phyloP scores from a whole-genome alignment of 2,113 vertebrate species.

The Platysteira castanea region DNA sequence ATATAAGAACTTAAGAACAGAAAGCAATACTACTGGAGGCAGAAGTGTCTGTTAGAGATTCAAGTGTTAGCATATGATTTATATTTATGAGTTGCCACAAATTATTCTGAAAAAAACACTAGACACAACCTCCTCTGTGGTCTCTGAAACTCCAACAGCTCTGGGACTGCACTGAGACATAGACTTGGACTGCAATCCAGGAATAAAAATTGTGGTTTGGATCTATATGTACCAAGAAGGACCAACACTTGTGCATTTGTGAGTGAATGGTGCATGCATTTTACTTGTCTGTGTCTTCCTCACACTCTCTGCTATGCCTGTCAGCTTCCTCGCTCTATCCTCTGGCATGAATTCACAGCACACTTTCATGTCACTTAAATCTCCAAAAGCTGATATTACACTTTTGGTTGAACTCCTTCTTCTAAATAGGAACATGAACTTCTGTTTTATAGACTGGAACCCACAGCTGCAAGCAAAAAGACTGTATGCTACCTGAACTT shows the following conservation, averaged over 20 bases:
- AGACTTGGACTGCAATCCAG: background rate
- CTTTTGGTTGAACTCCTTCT: background rate
- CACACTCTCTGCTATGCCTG: background rate
- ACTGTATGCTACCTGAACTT: background rate
- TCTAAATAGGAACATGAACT: background rate
- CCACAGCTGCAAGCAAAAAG: background rate
- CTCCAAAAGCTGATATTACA: background rate
- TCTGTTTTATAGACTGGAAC: constrained; percentile 12
- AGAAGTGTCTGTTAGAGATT: background rate
- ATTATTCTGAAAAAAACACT: background rate
- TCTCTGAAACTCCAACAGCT: constrained; percentile 9
- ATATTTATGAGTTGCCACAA: constrained; percentile 10
- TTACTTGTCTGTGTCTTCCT: background rate
- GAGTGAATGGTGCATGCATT: background rate
- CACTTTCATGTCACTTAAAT: background rate
- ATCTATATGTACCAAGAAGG: background rate
- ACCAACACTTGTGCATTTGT: background rate
- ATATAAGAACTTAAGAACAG: background rate
- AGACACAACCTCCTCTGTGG: background rate
- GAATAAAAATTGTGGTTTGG: constrained; percentile 15
- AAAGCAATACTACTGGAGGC: background rate
- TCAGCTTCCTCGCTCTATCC: background rate
- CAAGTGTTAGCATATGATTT: background rate
- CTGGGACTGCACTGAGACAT: background rate
- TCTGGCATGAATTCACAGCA: background rate